These are phyloP conservation scores for Diplodus sargus DNA, from an alignment of 2,797 vertebrate genomes.

Conservation along the genomic window DNA sequence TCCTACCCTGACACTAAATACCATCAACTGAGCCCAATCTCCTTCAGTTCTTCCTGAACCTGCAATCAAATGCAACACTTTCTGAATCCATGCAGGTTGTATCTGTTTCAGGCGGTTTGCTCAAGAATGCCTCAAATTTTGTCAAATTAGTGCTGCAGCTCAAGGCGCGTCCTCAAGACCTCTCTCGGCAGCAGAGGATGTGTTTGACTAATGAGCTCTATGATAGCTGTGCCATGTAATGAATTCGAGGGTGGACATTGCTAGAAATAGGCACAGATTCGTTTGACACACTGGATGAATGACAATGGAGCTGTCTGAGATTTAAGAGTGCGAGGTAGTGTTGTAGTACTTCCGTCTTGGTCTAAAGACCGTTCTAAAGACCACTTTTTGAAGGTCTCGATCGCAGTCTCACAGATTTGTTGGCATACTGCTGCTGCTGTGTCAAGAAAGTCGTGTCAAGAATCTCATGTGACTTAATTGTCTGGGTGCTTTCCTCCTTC, in stretches of 20 bases:
- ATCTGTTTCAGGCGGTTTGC: neutral
- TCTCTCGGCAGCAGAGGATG: conserved; percentile 17
- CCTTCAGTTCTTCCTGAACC: neutral
- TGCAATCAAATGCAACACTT: neutral
- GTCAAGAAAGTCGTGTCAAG: neutral
- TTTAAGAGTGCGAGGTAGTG: neutral
- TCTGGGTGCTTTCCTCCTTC: neutral
- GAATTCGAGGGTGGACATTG: conserved; percentile 21
- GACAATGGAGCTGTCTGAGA: neutral
- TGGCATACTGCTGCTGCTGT: neutral
- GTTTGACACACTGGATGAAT: conserved; percentile 27
- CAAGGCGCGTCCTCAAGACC: neutral
- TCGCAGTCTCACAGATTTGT: neutral
- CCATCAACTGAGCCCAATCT: neutral
- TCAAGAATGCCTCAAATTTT: conserved; percentile 9
- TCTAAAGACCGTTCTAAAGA: too few relatives aligned
- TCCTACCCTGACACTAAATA: neutral
- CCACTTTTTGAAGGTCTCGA: too few relatives aligned
- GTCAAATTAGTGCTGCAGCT: conserved; percentile 14
- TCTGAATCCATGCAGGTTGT: neutral
- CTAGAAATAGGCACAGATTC: conserved; percentile 25
- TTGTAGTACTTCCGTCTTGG: too few relatives aligned
- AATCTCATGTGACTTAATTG: neutral
- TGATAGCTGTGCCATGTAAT: conserved; percentile 25
- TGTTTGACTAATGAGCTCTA: conserved; percentile 30